Conservation (phyloP, 2,113 vertebrate genomes). For the Rhineura floridana region DNA sequence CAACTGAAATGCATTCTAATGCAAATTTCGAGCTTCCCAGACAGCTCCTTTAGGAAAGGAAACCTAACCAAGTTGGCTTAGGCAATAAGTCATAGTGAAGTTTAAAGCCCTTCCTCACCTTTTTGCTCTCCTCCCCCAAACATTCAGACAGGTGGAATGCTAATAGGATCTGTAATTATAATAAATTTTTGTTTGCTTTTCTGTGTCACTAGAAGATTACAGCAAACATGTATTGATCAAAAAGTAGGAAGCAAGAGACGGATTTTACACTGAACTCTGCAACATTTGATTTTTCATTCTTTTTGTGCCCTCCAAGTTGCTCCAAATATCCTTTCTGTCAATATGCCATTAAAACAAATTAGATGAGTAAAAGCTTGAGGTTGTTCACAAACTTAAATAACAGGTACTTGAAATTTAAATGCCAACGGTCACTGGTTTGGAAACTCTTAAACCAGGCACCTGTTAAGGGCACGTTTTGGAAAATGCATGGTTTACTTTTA, state of each 20-base stretch:
- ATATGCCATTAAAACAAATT: slow-evolving; percentile 59
- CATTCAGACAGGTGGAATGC: slow-evolving; percentile 56
- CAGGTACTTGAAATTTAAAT: slow-evolving; percentile 48
- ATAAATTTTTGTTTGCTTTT: slow-evolving; percentile 58
- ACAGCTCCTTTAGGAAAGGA: slow-evolving; percentile 69
- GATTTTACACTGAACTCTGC: slow-evolving; percentile 46
- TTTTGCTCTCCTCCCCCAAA: slow-evolving; percentile 21
- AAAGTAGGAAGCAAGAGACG: slow-evolving; percentile 48
- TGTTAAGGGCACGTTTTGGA: slow-evolving; percentile 53
- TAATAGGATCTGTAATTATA: slow-evolving; percentile 52
- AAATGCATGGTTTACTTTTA: slow-evolving; percentile 56
- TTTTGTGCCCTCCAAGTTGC: slow-evolving; percentile 54
- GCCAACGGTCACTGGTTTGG: slow-evolving; percentile 71
- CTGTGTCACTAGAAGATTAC: slow-evolving; percentile 53
- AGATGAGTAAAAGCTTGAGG: slow-evolving; percentile 57
- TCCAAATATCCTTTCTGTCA: slow-evolving; percentile 66
- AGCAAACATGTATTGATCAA: slow-evolving; percentile 33
- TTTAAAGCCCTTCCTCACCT: slow-evolving; percentile 65
- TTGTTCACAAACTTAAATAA: slow-evolving; percentile 36
- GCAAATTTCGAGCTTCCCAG: slow-evolving; percentile 75
- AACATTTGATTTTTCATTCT: slow-evolving; percentile 48
- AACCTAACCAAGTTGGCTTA: slow-evolving; percentile 72
- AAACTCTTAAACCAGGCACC: slow-evolving; percentile 60
- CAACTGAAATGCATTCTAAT: slow-evolving; percentile 77
- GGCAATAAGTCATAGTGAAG: slow-evolving; percentile 67